Evolutionary conservation across 1,140 invertebrate species (phyloP).

Genomic region (Saccostrea glomerata): DNA sequence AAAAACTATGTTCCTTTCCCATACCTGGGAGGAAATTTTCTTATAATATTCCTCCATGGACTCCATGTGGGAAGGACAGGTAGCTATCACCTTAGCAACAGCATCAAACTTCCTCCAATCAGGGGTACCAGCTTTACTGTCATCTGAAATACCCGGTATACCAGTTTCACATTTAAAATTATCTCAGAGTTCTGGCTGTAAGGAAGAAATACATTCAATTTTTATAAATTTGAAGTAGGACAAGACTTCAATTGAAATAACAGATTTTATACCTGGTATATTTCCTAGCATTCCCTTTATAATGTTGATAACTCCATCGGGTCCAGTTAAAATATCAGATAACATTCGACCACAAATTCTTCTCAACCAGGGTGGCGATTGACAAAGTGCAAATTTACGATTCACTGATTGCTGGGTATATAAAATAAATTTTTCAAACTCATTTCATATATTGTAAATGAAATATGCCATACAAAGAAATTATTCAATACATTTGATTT

Average conservation of each 20-base stretch:
- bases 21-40: slow-evolving; percentile 72
- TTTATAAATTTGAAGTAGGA: no score
- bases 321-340: slow-evolving; percentile 81
- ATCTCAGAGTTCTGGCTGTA: neutral
- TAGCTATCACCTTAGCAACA: slow-evolving; percentile 83
- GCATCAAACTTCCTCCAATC: slow-evolving; percentile 83
- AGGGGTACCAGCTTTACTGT: neutral
- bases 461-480: neutral
- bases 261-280: slow-evolving; percentile 75
- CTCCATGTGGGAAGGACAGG: slow-evolving; percentile 79
- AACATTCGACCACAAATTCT: slow-evolving; percentile 83
- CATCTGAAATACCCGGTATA: neutral
- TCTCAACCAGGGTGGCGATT: slow-evolving; percentile 84
- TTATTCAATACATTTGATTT: neutral
- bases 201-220: neutral
- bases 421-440: neutral
- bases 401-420: slow-evolving; percentile 16
- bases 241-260: neutral
- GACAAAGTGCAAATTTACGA: slow-evolving; percentile 33
- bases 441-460: neutral
- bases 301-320: slow-evolving; percentile 84
- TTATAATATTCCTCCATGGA: slow-evolving; percentile 81
- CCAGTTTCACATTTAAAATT: neutral
- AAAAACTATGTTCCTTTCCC: neutral
- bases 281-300: slow-evolving; percentile 82